A percentile compares a stretch with the other conserved stretches of the same genome.
These are phyloP conservation scores for Capreolus pygargus DNA, from an alignment of 2,113 vertebrate genomes.

Conservation along the genomic window DNA sequence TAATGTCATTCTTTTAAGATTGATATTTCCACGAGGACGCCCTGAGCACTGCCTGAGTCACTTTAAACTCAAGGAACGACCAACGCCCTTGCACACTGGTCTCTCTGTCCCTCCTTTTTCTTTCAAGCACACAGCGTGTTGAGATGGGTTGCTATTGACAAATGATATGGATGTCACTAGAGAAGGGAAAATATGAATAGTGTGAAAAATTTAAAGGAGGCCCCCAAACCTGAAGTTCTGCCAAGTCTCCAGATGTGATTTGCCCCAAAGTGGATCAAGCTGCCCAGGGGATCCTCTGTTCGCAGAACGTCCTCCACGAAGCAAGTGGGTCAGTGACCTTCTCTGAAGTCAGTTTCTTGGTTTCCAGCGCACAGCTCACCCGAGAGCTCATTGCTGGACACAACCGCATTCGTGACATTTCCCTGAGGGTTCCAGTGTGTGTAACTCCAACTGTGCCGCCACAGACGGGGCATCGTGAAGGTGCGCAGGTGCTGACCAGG, in stretches of 20 bases:
- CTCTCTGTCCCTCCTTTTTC: background rate
- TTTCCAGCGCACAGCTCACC: background rate
- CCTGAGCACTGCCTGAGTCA: rapidly evolving
- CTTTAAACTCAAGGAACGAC: background rate
- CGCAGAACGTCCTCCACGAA: rapidly evolving
- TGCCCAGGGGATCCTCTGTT: too few species aligned
- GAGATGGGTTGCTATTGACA: background rate
- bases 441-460: background rate
- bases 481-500: rapidly evolving
- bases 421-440: background rate
- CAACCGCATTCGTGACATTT: rapidly evolving
- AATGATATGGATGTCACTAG: rapidly evolving
- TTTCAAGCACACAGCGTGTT: background rate
- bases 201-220: background rate
- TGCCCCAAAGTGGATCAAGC: rapidly evolving
- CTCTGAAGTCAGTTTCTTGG: background rate
- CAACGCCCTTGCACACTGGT: background rate
- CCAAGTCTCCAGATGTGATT: background rate
- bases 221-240: rapidly evolving
- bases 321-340: background rate
- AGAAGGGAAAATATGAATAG: rapidly evolving
- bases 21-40: background rate
- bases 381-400: background rate
- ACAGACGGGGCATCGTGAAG: rapidly evolving
- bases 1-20: background rate